Base-by-base conservation (phyloP, 1,140 invertebrate species). In the Monochamus saltuarius region DNA sequence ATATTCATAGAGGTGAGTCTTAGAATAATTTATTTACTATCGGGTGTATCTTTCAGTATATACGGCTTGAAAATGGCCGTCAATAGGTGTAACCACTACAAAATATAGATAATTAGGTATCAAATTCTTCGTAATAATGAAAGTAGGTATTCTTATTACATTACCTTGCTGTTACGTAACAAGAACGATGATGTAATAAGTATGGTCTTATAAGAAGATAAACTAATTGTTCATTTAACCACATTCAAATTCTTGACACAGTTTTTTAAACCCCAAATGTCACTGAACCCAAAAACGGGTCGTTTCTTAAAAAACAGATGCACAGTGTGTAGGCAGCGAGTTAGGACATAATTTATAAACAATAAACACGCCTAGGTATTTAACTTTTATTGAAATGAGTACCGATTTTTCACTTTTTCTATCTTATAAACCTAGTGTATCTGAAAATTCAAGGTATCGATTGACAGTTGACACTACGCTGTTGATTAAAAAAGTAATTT, bases 21-120 rank as follows among this genome's bases (percentile, higher is more conserved):
- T 43, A 11, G 4, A 52, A 57, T 51, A 46, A 35, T 39, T 35
- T 37, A 43, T 8, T 38, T 37, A 19, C 35, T 36, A 45, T 56
- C 11, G 45, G 36, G 13, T 13, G 39, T 49, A 51, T 61, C 56
- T 36, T 11, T 9, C 35, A 8, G 51, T 47, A 19, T 51, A 43
- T 45, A 39, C 45, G 36, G 40, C 39, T 10, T 56, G 45, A 66
- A 62, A 58, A 66, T 66, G 64, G 64, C 64, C 54, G 64, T 52
- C 43, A 13, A 19, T 66, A 66, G 64, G 64, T 66, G 64, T 66
- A 63, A 59, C 64, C 64, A 34, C 39, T 36, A 58, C 56, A 39
- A 37, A 56, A 46, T 34, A 11, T n/a, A 13, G 17, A 14, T 19
- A 46, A 29, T 14, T 11, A 47, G 17, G n/a, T 16, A 55, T 43